Evolutionary conservation across 2,113 vertebrate genomes (phyloP).

Genomic region (Heterochromis multidens): DNA sequence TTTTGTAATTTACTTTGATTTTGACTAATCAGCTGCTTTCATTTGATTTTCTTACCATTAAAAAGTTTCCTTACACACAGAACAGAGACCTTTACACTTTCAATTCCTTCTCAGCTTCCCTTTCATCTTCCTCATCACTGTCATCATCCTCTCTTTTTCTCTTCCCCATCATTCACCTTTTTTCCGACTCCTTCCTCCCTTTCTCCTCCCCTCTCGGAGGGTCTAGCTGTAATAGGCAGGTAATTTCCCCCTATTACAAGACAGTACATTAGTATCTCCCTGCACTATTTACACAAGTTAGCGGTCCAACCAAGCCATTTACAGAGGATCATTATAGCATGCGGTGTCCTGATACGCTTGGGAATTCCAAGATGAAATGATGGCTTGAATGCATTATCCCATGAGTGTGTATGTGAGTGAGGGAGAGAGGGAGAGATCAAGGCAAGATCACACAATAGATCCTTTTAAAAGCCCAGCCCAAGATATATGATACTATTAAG

Average conservation of each 20-base stretch:
- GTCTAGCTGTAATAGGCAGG: slow-evolving; percentile 82
- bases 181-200: slow-evolving; percentile 74
- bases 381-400: slow-evolving; percentile 78
- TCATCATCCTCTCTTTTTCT: background rate
- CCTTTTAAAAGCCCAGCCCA: slow-evolving; percentile 85
- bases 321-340: slow-evolving; percentile 84
- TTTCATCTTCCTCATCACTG: slow-evolving; percentile 14
- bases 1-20: background rate
- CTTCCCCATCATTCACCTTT: slow-evolving; percentile 66
- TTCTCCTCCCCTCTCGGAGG: slow-evolving; percentile 79
- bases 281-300: slow-evolving; percentile 90
- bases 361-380: slow-evolving; percentile 73
- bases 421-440: slow-evolving; percentile 45
- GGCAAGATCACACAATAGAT: slow-evolving; percentile 78
- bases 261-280: slow-evolving; percentile 87
- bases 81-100: background rate
- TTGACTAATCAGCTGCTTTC: background rate
- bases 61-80: background rate
- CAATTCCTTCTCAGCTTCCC: background rate
- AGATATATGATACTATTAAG: slow-evolving; percentile 86
- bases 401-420: background rate
- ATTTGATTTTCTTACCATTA: background rate
- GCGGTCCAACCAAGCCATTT: slow-evolving; percentile 82
- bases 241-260: slow-evolving; percentile 82
- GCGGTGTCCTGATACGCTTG: slow-evolving; percentile 81